These are phyloP conservation scores for Tubiluchus corallicola DNA, from an alignment of 2,888 invertebrate species.

Conservation along the genomic window DNA sequence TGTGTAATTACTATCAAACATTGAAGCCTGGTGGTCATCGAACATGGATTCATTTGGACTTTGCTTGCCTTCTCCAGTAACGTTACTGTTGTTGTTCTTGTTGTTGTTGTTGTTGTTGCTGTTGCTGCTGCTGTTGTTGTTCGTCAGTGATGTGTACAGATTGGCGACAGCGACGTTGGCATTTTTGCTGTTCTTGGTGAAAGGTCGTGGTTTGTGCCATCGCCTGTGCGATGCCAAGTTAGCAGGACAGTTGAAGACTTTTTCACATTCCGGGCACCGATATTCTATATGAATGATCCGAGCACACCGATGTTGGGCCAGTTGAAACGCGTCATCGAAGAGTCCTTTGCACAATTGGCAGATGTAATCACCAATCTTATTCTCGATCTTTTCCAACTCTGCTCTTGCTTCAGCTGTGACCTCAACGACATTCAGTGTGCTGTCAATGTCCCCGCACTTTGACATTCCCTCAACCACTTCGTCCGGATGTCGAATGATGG, in stretches of 20 bases:
- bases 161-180: too few relatives aligned
- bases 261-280: slow-evolving; percentile 92
- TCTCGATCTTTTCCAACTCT: slow-evolving; percentile 81
- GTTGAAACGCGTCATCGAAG: slow-evolving; percentile 83
- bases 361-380: slow-evolving; percentile 84
- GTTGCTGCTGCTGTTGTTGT: slow-evolving; percentile 3
- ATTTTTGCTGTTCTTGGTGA: not conserved
- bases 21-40: not conserved
- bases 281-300: slow-evolving; percentile 94
- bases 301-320: slow-evolving; percentile 92
- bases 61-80: not conserved
- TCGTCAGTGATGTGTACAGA: not conserved
- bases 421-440: slow-evolving; percentile 85
- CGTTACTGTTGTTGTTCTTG: not conserved
- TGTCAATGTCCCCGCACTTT: slow-evolving; percentile 72
- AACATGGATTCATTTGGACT: not conserved
- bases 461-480: slow-evolving; percentile 31
- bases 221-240: slow-evolving; percentile 91
- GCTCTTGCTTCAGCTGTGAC: slow-evolving; percentile 87
- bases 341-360: slow-evolving; percentile 79
- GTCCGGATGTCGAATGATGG: slow-evolving; percentile 46
- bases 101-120: slow-evolving; percentile 3
- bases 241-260: slow-evolving; percentile 94
- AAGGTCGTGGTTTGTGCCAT: slow-evolving; percentile 75
- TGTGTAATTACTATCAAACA: slow-evolving; percentile 33